Conservation (phyloP, 2,888 invertebrate species). For the Digitonthophagus gazella region DNA sequence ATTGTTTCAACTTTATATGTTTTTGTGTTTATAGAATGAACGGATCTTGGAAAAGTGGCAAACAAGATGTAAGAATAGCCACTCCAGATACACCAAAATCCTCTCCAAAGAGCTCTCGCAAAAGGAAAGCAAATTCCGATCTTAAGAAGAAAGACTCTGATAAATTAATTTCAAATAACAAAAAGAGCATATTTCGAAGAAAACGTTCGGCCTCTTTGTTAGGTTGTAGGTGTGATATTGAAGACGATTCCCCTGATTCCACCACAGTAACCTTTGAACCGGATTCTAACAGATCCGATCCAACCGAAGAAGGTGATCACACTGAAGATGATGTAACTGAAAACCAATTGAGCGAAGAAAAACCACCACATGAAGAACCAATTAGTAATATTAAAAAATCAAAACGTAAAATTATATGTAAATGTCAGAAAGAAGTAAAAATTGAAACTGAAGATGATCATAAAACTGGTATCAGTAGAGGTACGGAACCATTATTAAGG, state of each 20-base stretch:
- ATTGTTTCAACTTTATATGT: too few relatives aligned
- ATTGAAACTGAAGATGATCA: too few relatives aligned
- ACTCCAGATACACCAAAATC: too few relatives aligned
- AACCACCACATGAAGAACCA: neutral
- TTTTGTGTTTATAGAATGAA: too few relatives aligned
- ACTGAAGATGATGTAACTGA: neutral
- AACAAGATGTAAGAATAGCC: too few relatives aligned
- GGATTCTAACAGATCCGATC: neutral
- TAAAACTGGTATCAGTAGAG: too few relatives aligned
- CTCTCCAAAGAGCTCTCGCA: too few relatives aligned
- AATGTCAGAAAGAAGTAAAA: too few relatives aligned
- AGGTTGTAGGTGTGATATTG: neutral
- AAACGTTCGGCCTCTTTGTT: neutral
- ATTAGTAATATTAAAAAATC: neutral
- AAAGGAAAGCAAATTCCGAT: neutral
- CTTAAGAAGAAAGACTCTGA: too few relatives aligned
- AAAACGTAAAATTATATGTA: too few relatives aligned
- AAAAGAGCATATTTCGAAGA: neutral
- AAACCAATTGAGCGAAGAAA: neutral
- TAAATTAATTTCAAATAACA: neutral
- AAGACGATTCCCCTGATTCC: neutral
- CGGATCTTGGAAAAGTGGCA: too few relatives aligned
- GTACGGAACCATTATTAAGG: too few relatives aligned
- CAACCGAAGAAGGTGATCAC: neutral
- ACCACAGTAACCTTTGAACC: neutral